Evolutionary conservation across 2,888 invertebrate genomes (phyloP).

Genomic region (Lamellibrachia satsuma): DNA sequence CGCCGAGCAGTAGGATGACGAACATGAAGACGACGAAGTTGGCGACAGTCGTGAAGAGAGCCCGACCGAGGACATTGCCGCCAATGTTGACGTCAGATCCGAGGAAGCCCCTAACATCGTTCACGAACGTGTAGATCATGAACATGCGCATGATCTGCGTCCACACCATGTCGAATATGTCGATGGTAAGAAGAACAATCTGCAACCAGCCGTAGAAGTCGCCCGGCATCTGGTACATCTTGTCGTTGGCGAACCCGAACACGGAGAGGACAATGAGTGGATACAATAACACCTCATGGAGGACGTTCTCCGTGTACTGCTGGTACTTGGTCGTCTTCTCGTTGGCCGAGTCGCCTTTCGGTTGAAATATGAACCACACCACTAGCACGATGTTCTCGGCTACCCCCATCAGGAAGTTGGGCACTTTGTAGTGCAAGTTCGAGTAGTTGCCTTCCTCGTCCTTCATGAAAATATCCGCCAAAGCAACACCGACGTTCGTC

Average conservation of each 20-base stretch:
- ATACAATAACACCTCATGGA: slow-evolving; percentile 37
- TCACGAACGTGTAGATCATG: slow-evolving; percentile 35
- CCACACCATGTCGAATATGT: slow-evolving; percentile 30
- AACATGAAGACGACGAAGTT: slow-evolving; percentile 32
- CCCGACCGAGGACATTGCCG: slow-evolving; percentile 29
- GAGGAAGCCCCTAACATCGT: slow-evolving; percentile 29
- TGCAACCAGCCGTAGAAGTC: slow-evolving; percentile 25
- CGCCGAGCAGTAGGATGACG: slow-evolving; percentile 28
- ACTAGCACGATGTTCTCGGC: slow-evolving; percentile 30
- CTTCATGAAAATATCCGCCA: slow-evolving; percentile 28
- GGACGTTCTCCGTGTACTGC: slow-evolving; percentile 38
- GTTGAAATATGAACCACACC: neutral
- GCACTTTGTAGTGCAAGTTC: slow-evolving; percentile 32
- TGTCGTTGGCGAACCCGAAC: slow-evolving; percentile 37
- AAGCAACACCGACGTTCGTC: slow-evolving; percentile 29
- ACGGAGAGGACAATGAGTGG: slow-evolving; percentile 33
- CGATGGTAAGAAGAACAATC: slow-evolving; percentile 34
- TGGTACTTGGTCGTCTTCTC: slow-evolving; percentile 31
- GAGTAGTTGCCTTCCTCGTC: neutral
- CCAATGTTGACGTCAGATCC: neutral
- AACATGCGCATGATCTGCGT: slow-evolving; percentile 31
- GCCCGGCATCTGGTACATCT: slow-evolving; percentile 27
- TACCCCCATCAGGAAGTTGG: slow-evolving; percentile 31
- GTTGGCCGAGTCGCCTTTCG: slow-evolving; percentile 14
- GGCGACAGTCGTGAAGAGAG: slow-evolving; percentile 34